phyloP scores from a whole-genome alignment of 2,797 vertebrate genomes.

The Poliocrania exsul region DNA sequence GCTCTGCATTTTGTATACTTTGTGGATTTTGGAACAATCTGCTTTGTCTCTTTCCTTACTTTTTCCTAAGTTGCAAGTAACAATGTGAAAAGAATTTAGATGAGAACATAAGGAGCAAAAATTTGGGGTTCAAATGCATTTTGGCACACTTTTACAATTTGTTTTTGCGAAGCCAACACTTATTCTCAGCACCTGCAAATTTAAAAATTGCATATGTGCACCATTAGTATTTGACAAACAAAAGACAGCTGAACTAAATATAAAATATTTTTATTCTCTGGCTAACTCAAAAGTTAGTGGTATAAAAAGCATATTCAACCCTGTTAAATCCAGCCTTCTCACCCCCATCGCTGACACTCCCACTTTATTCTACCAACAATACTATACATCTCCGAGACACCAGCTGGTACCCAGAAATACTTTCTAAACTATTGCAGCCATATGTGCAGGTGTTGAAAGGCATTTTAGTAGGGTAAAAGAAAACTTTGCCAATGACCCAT shows the following conservation, averaged over 20 bases:
- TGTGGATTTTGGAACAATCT: not conserved
- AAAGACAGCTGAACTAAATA: not conserved
- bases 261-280: not conserved
- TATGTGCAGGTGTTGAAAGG: not conserved
- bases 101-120: not conserved
- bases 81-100: not conserved
- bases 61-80: not conserved
- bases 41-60: not conserved
- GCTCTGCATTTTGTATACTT: not conserved
- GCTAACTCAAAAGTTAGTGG: not conserved
- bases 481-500: not conserved
- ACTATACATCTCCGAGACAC: not conserved
- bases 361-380: not conserved
- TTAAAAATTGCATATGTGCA: not conserved
- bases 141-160: not conserved
- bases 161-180: not conserved
- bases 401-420: not conserved
- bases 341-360: not conserved
- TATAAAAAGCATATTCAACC: not conserved
- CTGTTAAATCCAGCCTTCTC: not conserved
- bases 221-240: not conserved
- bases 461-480: not conserved
- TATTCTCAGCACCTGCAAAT: not conserved
- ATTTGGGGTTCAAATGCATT: not conserved
- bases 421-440: not conserved